phyloP scores from a whole-genome alignment of 23 tunicate species.

The Aplidium turbinatum region DNA sequence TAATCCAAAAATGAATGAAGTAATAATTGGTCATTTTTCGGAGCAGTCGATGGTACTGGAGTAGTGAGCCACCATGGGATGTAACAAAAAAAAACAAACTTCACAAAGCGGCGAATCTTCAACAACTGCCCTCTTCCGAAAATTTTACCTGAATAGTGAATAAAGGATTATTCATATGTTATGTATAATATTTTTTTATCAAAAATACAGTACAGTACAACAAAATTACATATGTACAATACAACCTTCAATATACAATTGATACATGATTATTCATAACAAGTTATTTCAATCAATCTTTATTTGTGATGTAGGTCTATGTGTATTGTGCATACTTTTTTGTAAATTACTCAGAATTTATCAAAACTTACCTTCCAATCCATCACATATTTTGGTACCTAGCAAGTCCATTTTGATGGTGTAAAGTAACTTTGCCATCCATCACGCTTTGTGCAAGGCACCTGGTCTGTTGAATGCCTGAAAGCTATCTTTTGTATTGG shows the following conservation, averaged over 20 bases:
- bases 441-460: no score
- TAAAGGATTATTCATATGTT: background rate
- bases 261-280: background rate
- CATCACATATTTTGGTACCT: no score
- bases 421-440: no score
- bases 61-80: no score
- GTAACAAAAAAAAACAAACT: background rate
- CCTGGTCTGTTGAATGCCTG: no score
- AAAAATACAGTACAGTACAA: no score
- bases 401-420: slow-evolving; percentile 1
- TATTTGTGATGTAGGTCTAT: no score
- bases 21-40: no score
- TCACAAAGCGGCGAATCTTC: background rate
- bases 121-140: background rate
- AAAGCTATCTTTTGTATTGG: no score
- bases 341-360: background rate
- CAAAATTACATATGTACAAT: no score
- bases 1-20: no score
- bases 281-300: background rate
- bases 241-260: no score
- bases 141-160: background rate
- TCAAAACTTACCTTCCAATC: slow-evolving; percentile 1
- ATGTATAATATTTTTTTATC: background rate
- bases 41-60: slow-evolving; percentile 1
- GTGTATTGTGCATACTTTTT: background rate